Percentiles rank a stretch among this genome's conserved stretches.
These are phyloP conservation scores for Erebia ligea DNA, from an alignment of 2,888 invertebrate species.

Conservation along the genomic window DNA sequence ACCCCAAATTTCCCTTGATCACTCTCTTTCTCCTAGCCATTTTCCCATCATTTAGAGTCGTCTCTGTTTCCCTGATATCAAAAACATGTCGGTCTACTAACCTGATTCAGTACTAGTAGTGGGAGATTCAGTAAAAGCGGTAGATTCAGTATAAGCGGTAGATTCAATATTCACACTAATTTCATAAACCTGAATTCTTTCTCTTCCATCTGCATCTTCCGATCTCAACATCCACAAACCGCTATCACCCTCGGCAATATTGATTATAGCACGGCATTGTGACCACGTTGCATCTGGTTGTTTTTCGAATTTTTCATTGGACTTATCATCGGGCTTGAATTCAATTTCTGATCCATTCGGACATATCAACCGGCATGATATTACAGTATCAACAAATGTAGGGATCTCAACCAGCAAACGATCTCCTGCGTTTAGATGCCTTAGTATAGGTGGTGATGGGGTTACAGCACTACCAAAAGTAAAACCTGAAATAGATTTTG, in stretches of 20 bases:
- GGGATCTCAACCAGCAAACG: constrained; percentile 33
- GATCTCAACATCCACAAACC: constrained; percentile 48
- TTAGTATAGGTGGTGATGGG: constrained; percentile 5
- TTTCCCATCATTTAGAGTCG: too few species aligned
- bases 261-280: constrained; percentile 42
- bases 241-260: constrained; percentile 40
- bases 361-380: constrained; percentile 44
- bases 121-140: too few species aligned
- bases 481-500: constrained; percentile 36
- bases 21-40: too few species aligned
- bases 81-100: too few species aligned
- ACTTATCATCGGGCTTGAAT: constrained; percentile 45
- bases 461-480: constrained; percentile 12
- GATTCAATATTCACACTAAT: constrained; percentile 37
- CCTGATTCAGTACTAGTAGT: too few species aligned
- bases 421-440: constrained; percentile 37
- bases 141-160: constrained; percentile 31
- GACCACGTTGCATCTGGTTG: constrained; percentile 14
- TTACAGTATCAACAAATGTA: constrained; percentile 31
- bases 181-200: constrained; percentile 33
- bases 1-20: too few species aligned
- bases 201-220: constrained; percentile 13
- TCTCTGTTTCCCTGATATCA: too few species aligned
- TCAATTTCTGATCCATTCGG: constrained; percentile 42
- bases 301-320: constrained; percentile 42